Conservation (phyloP, 2,113 vertebrate genomes). For the Shinisaurus crocodilurus region DNA sequence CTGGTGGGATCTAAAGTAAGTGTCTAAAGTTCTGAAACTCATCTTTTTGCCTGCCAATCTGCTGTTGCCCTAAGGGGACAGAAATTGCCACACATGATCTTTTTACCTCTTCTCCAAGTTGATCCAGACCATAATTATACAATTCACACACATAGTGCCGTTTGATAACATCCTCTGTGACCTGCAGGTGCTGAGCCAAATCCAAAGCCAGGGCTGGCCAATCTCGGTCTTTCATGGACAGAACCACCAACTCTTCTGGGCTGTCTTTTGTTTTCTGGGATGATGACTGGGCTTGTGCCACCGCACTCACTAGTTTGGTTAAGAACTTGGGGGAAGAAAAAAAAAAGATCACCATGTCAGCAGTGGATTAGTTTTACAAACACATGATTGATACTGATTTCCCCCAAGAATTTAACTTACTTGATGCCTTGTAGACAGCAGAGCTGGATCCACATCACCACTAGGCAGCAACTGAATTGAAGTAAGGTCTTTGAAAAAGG, state of each 20-base stretch:
- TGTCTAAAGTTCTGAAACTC: neutral
- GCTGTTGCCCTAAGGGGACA: neutral
- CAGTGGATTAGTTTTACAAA: constrained; percentile 18
- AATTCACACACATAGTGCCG: constrained; percentile 94
- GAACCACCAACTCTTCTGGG: constrained; percentile 48
- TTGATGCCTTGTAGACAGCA: constrained; percentile 89
- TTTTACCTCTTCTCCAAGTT: constrained; percentile 89
- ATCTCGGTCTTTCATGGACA: constrained; percentile 77
- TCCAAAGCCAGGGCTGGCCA: constrained; percentile 90
- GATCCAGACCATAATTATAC: constrained; percentile 92
- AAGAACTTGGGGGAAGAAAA: constrained; percentile 83
- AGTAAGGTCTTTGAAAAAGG: constrained; percentile 96
- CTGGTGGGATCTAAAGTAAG: neutral
- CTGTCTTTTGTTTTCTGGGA: constrained; percentile 57
- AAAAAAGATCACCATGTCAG: constrained; percentile 6
- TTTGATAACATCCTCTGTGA: constrained; percentile 86
- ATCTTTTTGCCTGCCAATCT: too few relatives aligned
- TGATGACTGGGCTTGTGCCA: constrained; percentile 81
- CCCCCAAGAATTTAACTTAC: constrained; percentile 70
- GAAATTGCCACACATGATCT: neutral
- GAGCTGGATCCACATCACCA: constrained; percentile 89
- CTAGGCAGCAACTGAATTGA: constrained; percentile 95
- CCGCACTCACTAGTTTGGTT: constrained; percentile 84
- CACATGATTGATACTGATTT: neutral
- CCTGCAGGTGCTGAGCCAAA: constrained; percentile 88